These are phyloP conservation scores for Aldrovandia affinis DNA, from an alignment of 2,797 vertebrate genomes.

Conservation along the genomic window DNA sequence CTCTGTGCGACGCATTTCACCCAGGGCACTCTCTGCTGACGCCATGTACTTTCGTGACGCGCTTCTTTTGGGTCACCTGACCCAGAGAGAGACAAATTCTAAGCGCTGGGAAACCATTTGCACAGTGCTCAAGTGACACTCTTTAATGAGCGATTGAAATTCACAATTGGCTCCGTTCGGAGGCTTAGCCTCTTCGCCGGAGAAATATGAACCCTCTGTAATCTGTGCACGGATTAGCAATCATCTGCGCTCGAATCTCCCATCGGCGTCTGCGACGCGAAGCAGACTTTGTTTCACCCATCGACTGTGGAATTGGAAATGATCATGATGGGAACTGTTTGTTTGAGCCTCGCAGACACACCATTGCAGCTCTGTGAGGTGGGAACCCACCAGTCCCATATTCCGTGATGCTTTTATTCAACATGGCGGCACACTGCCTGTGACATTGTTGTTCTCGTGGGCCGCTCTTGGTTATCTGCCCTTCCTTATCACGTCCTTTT, in stretches of 20 bases:
- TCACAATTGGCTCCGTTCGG: not conserved
- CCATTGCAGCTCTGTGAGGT: not conserved
- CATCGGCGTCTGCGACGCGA: not conserved
- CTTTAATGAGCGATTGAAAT: constrained; percentile 7
- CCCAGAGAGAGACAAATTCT: not conserved
- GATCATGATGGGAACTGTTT: not conserved
- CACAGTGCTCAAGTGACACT: not conserved
- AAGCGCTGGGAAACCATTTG: not conserved
- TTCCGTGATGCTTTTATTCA: not conserved
- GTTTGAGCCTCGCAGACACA: not conserved
- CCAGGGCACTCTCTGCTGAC: not conserved
- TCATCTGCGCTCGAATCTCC: not conserved
- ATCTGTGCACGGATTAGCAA: constrained; percentile 18
- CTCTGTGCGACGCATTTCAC: too few relatives aligned
- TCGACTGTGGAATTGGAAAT: not conserved
- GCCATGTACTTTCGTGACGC: not conserved
- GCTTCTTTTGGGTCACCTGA: not conserved
- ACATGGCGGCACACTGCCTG: not conserved
- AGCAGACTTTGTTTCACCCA: not conserved
- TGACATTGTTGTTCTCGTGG: not conserved
- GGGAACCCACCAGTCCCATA: not conserved
- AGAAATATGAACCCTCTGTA: constrained; percentile 13
- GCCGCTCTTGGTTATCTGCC: not conserved
- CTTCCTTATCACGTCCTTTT: not conserved
- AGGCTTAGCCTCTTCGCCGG: not conserved